Evolutionary conservation across 2,113 vertebrate genomes (phyloP), one percentile per base, ranked within the genome.

Genomic region (Salvelinus alpinus): DNA sequence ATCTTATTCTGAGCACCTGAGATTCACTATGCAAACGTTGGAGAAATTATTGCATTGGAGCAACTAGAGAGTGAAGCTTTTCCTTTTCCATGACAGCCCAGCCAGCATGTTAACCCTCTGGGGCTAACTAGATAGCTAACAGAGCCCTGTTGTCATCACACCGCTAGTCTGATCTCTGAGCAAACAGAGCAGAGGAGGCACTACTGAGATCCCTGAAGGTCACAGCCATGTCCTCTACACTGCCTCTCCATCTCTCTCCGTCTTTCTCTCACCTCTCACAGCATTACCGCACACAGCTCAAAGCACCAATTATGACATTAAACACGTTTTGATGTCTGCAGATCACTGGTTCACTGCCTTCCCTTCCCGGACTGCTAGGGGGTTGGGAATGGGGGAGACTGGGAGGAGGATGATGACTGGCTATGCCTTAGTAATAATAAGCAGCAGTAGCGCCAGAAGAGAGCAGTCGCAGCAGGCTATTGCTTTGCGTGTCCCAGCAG

Each of bases 191-290:
- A 44, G 38, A 44, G 38, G 38, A 44, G 38, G 9, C 9, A 11
- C 38, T 0, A 44, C 38, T 44, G 90, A 86, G 87, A 86, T 87
- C 73, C 64, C 75, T 92, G 90, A 91, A 93, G 92, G 93, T 93
- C 91, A 93, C 72, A 67, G 72, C 20, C 54, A 64, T 83, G 89
- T 90, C 90, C 88, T 90, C 82, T 79, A 81, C 64, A n/a, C 80
- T 66, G 68, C n/a, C 24, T n/a, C 24, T 59, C 48, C 16, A 62
- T 74, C 14, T 31, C 64, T n/a, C 16, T 73, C 34, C 22, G 47
- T 60, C 65, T 24, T 18, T 24, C 65, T 59, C 27, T 72, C 60
- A 16, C 16, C 54, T 59, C 27, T 72, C 60, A 16, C 16, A 80
- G 82, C 88, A 86, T 81, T 79, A 80, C 64, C 73, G 78, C 84